phyloP scores from a whole-genome alignment of 2,888 invertebrate species.

The Andrena camellia region DNA sequence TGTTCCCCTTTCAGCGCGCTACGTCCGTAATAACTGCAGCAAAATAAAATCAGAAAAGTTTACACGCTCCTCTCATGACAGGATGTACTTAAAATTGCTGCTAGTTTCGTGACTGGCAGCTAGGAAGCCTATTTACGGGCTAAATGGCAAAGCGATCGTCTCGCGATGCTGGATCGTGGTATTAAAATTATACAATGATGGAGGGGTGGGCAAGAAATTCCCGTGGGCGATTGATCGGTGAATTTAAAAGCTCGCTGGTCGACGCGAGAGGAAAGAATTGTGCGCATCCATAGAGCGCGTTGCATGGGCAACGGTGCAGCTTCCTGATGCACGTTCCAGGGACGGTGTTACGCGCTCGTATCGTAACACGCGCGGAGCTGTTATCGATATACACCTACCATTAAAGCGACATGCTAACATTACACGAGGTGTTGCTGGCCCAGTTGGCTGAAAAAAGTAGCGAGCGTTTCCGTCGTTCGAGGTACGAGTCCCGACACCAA shows the following conservation, averaged over 20 bases:
- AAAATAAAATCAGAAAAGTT: constrained; percentile 10
- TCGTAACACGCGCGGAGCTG: constrained; percentile 18
- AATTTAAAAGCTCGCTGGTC: not conserved
- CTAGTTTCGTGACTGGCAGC: not conserved
- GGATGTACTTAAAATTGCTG: not conserved
- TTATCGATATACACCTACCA: constrained; percentile 30
- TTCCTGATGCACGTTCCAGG: constrained; percentile 23
- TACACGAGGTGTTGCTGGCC: not conserved
- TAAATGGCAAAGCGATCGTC: not conserved
- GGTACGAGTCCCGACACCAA: not conserved
- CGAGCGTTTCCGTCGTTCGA: constrained; percentile 1
- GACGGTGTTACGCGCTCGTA: not conserved
- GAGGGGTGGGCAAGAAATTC: not conserved
- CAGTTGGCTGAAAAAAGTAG: constrained; percentile 6
- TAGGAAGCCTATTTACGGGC: not conserved
- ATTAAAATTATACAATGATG: not conserved
- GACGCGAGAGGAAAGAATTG: not conserved
- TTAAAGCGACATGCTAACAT: constrained; percentile 51
- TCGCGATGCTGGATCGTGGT: not conserved
- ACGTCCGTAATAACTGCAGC: not conserved
- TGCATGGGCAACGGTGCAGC: not conserved
- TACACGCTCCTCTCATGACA: not conserved
- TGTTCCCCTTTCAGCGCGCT: not conserved
- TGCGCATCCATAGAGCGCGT: constrained; percentile 17
- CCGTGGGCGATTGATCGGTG: not conserved